These are phyloP conservation scores for Nephila pilipes DNA, from an alignment of 1,140 invertebrate species.

Conservation along the genomic window DNA sequence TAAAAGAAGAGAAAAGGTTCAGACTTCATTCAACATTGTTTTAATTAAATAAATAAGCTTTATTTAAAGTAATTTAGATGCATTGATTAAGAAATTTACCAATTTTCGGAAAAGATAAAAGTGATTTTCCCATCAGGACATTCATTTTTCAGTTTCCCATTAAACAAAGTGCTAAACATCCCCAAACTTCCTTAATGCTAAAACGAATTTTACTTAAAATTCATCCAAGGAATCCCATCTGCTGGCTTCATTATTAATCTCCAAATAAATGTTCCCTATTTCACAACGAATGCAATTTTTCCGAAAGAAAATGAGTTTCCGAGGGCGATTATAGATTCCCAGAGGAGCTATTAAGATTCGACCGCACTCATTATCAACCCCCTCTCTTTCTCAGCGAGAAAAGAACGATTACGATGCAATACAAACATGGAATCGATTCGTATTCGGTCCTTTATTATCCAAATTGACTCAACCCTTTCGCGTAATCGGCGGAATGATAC, in stretches of 20 bases:
- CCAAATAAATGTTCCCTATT: neutral
- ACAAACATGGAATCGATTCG: constrained; percentile 16
- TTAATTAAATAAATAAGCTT: too few species aligned
- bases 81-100: neutral
- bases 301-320: neutral
- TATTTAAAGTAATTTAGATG: too few species aligned
- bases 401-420: constrained; percentile 31
- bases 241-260: constrained; percentile 3
- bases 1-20: too few species aligned
- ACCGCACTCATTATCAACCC: neutral
- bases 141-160: neutral
- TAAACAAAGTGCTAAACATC: neutral
- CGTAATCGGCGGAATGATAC: neutral
- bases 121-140: neutral
- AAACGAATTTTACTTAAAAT: neutral
- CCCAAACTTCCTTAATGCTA: neutral
- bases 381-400: neutral
- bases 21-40: too few species aligned
- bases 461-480: neutral
- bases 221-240: neutral
- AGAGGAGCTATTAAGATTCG: neutral
- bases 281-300: neutral
- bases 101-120: neutral
- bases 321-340: constrained; percentile 9
- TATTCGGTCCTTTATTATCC: neutral